phyloP scores from a whole-genome alignment of 2,113 vertebrate species.

The Pangasianodon hypophthalmus region DNA sequence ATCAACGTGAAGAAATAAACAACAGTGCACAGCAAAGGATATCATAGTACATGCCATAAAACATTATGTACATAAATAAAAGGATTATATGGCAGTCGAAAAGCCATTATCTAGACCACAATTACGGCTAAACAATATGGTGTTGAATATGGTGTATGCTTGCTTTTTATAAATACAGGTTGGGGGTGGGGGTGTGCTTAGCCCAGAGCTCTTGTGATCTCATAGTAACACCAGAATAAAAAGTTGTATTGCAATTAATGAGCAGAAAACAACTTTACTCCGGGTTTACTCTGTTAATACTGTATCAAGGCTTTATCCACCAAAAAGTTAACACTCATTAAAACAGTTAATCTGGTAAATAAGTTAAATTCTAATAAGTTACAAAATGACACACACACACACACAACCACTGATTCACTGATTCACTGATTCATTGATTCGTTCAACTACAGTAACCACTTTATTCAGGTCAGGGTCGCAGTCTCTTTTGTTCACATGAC shows the following conservation, averaged over 20 bases:
- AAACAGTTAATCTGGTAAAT: not conserved
- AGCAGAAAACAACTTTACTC: not conserved
- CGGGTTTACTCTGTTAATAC: not conserved
- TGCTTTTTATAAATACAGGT: not conserved
- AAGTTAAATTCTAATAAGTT: not conserved
- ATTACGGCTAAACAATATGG: not conserved
- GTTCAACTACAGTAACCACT: not conserved
- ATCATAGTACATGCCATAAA: conserved; percentile 2
- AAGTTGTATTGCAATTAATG: not conserved
- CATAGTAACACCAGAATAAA: not conserved
- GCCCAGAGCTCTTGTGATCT: not conserved
- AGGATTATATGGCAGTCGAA: not conserved
- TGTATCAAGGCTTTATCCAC: not conserved
- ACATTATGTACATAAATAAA: not conserved
- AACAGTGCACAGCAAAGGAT: not conserved
- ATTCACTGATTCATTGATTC: not conserved
- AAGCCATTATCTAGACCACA: conserved; percentile 28
- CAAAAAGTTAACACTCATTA: not conserved
- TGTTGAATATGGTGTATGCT: not conserved
- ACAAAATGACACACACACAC: not conserved
- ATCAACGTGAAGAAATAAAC: conserved; percentile 12
- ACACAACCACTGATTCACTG: too few relatives aligned
- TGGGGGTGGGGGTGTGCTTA: too few relatives aligned
- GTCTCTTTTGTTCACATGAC: not conserved
- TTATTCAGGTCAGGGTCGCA: not conserved